Percentiles rank a stretch among this genome's conserved stretches.
These are phyloP conservation scores for Gnathonemus longibarbis DNA, from an alignment of 2,113 vertebrate species.

Conservation along the genomic window DNA sequence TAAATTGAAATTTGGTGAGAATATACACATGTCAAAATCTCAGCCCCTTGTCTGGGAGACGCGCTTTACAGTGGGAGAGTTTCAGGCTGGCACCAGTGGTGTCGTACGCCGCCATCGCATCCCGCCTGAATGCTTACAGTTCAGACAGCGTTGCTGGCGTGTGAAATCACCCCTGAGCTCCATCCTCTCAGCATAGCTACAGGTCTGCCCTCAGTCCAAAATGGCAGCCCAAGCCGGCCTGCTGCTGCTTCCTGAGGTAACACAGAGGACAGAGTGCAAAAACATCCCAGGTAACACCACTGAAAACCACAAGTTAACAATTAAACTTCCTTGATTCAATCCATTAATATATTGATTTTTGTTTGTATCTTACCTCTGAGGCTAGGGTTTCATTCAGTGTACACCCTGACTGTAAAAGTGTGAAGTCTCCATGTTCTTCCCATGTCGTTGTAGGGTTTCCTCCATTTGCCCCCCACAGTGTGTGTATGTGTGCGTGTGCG, in stretches of 20 bases:
- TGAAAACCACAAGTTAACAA: not conserved
- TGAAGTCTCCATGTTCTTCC: not conserved
- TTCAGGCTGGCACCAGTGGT: not conserved
- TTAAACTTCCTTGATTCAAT: not conserved
- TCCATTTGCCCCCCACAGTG: not conserved
- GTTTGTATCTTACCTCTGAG: not conserved
- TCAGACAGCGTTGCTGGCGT: not conserved
- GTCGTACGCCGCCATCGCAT: not conserved
- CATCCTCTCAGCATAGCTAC: not conserved
- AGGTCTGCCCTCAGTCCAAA: not conserved
- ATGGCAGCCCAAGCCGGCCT: not conserved
- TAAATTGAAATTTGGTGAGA: not conserved
- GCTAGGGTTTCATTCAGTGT: not conserved
- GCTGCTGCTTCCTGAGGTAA: not conserved
- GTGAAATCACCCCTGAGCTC: not conserved
- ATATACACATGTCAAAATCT: not conserved
- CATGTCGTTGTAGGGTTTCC: not conserved
- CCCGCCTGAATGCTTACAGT: not conserved
- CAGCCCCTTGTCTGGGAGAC: not conserved
- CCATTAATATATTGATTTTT: not conserved
- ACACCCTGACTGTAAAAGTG: not conserved
- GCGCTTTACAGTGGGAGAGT: not conserved
- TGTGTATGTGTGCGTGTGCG: not conserved
- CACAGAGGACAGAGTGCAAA: not conserved
- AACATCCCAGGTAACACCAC: not conserved